A percentile compares a stretch with the other conserved stretches of the same genome.
Evolutionary conservation across 2,797 vertebrate genomes (phyloP).

Genomic region (Semaprochilodus insignis): DNA sequence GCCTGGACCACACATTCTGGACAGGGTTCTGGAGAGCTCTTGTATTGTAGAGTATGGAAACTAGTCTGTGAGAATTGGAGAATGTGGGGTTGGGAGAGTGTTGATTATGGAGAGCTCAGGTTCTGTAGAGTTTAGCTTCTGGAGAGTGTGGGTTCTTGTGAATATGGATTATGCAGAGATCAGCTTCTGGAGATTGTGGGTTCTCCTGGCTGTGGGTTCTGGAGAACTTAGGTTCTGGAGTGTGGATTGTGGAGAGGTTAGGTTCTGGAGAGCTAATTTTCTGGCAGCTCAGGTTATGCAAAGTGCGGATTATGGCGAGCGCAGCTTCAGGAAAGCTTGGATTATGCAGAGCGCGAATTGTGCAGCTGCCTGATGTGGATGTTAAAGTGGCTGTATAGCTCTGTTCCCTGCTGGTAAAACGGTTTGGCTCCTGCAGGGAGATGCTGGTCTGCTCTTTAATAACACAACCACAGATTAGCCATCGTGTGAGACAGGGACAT

Average conservation of each 20-base stretch:
- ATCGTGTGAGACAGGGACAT: constrained; percentile 23
- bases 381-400: neutral
- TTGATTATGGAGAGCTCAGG: neutral
- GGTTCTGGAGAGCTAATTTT: neutral
- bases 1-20: neutral
- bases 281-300: neutral
- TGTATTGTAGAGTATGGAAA: neutral
- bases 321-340: neutral
- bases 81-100: neutral
- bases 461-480: constrained; percentile 19
- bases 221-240: neutral
- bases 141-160: constrained; percentile 1
- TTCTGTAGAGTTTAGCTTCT: neutral
- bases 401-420: neutral
- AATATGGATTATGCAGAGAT: neutral
- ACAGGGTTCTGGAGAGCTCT: neutral
- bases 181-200: neutral
- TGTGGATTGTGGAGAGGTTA: neutral
- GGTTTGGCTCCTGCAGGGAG: constrained; percentile 21
- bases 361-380: neutral
- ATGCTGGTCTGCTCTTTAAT: constrained; percentile 26
- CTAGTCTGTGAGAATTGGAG: neutral
- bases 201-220: too few species aligned
- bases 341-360: neutral
- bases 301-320: neutral